Percentiles rank a stretch among this genome's conserved stretches.
Evolutionary conservation across 2,888 invertebrate genomes (phyloP).

Genomic region (Perdita meconis): DNA sequence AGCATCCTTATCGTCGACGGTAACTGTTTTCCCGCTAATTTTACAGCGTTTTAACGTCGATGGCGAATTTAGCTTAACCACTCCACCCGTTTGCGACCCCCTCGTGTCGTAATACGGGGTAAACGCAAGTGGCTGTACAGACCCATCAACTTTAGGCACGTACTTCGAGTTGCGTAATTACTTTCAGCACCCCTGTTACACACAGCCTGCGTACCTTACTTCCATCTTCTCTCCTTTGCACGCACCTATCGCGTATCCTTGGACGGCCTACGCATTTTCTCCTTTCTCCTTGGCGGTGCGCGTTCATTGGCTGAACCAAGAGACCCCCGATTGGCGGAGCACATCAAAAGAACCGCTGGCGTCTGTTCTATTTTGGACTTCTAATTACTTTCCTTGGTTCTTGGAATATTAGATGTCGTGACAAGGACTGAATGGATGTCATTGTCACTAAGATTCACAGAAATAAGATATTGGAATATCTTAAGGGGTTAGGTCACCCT

Average conservation of each 20-base stretch:
- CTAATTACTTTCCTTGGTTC: neutral
- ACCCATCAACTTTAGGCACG: constrained; percentile 71
- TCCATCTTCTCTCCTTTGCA: constrained; percentile 38
- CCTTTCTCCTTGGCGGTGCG: constrained; percentile 1
- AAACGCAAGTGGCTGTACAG: constrained; percentile 61
- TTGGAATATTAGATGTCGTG: neutral
- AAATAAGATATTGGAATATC: no score
- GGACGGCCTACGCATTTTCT: constrained; percentile 28
- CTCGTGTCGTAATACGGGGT: constrained; percentile 54
- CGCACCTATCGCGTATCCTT: constrained; percentile 18
- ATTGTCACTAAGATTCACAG: no score
- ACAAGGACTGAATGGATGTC: no score
- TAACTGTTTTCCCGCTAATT: constrained; percentile 52
- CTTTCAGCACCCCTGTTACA: constrained; percentile 68
- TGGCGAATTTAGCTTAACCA: constrained; percentile 57
- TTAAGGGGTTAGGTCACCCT: no score
- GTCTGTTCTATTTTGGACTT: neutral
- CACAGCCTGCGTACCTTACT: constrained; percentile 55
- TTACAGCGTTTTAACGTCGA: constrained; percentile 56
- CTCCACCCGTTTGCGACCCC: constrained; percentile 44
- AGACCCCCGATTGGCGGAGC: constrained; percentile 61
- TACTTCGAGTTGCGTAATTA: constrained; percentile 73
- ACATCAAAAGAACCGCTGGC: constrained; percentile 55
- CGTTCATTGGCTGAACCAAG: constrained; percentile 39
- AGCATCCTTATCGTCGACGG: constrained; percentile 10